phyloP scores from a whole-genome alignment of 64 coral and sea anemone genomes.

The Porites australiensis region DNA sequence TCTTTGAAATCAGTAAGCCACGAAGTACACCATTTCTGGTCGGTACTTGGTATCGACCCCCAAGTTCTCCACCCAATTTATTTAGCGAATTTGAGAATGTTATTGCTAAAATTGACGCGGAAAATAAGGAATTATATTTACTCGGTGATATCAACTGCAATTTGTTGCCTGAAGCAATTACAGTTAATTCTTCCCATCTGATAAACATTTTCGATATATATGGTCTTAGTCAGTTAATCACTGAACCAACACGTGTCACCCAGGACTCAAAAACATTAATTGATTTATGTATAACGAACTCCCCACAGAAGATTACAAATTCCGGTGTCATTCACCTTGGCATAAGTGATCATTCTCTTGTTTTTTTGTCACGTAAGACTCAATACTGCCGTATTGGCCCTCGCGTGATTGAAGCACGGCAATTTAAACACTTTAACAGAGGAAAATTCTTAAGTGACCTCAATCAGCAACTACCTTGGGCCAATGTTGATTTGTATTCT shows the following conservation, averaged over 20 bases:
- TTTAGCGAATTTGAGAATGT: no score
- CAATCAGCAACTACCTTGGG: not conserved
- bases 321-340: slow-evolving; percentile 28
- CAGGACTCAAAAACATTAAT: slow-evolving; percentile 15
- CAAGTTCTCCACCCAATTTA: no score
- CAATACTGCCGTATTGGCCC: not conserved
- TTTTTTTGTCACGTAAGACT: slow-evolving; percentile 32
- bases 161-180: no score
- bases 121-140: no score
- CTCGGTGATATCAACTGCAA: no score
- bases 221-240: slow-evolving; percentile 6
- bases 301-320: slow-evolving; percentile 10
- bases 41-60: no score
- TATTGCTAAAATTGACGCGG: no score
- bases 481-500: not conserved
- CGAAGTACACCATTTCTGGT: no score
- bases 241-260: slow-evolving; percentile 22
- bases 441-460: slow-evolving; percentile 15
- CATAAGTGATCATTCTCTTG: slow-evolving; percentile 45
- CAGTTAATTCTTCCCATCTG: not conserved
- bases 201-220: not conserved
- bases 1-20: no score
- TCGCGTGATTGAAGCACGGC: not conserved
- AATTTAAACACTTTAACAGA: not conserved
- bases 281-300: slow-evolving; percentile 30